Evolutionary conservation across 1,140 invertebrate species (phyloP).

Genomic region (Colletes gigas): DNA sequence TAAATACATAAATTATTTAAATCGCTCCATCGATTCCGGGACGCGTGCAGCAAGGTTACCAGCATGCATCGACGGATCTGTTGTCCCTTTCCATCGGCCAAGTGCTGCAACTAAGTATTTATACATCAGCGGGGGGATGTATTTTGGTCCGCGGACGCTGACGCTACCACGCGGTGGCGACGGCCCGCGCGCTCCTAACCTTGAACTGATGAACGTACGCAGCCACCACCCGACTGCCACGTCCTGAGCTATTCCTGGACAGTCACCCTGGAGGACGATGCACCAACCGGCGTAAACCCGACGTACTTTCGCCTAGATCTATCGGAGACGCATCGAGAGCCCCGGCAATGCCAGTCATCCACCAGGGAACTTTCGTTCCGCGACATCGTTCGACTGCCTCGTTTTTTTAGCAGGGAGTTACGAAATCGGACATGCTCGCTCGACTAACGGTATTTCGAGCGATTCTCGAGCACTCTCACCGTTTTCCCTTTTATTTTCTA

Average conservation of each 20-base stretch:
- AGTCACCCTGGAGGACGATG: conserved; percentile 58
- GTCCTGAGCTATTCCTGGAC: conserved; percentile 69
- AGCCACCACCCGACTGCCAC: conserved; percentile 54
- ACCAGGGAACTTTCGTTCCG: background rate
- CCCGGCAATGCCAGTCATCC: background rate
- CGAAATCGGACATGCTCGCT: background rate
- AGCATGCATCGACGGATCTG: conserved; percentile 53
- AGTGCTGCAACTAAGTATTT: conserved; percentile 58
- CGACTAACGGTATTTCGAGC: background rate
- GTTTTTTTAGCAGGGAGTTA: background rate
- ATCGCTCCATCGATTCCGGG: conserved; percentile 18
- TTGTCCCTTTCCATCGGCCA: conserved; percentile 39
- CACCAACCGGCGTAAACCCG: conserved; percentile 44
- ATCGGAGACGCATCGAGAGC: conserved; percentile 20
- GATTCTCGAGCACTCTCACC: too few species aligned
- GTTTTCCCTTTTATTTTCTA: too few species aligned
- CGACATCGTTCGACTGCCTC: background rate
- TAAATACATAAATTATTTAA: conserved; percentile 23
- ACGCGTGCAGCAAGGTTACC: conserved; percentile 64
- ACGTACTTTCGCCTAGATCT: conserved; percentile 45
- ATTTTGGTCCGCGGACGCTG: conserved; percentile 68
- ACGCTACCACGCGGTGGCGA: conserved; percentile 57
- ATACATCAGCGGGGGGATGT: conserved; percentile 66
- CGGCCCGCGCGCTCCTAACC: conserved; percentile 70
- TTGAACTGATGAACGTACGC: conserved; percentile 74